phyloP scores from a whole-genome alignment of 92 coral and sea anemone species.

The Isaurus tuberculatus region DNA sequence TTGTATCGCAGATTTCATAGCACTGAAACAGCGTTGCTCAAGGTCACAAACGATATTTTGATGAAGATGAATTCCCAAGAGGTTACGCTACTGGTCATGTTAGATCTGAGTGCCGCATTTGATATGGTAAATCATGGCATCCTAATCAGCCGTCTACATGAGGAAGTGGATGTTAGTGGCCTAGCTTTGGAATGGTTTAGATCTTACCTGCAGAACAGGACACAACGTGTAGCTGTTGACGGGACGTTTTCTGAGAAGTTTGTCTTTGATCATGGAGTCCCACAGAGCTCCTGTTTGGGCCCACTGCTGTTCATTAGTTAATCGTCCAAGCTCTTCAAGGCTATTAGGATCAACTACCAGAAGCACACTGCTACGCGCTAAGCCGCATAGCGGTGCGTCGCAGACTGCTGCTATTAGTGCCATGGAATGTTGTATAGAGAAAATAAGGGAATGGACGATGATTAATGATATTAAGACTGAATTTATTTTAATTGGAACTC shows the following conservation, averaged over 20 bases:
- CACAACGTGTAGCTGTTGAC: constrained; percentile 44
- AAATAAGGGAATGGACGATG: constrained; percentile 68
- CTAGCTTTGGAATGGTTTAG: constrained; percentile 56
- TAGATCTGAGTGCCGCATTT: constrained; percentile 52
- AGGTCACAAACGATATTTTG: constrained; percentile 50
- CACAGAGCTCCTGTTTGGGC: constrained; percentile 51
- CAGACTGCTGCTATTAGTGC: constrained; percentile 45
- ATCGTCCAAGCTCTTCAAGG: constrained; percentile 55
- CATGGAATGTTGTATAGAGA: constrained; percentile 53
- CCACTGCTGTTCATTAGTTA: constrained; percentile 63
- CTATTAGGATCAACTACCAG: constrained; percentile 42
- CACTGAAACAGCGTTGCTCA: constrained; percentile 50
- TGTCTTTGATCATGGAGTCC: constrained; percentile 36
- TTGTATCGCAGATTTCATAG: constrained; percentile 37
- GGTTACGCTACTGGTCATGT: constrained; percentile 57
- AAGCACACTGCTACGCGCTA: constrained; percentile 36
- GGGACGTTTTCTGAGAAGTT: constrained; percentile 52
- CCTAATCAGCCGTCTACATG: constrained; percentile 33
- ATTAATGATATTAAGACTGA: constrained; percentile 54
- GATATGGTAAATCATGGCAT: constrained; percentile 53
- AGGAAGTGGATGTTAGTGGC: constrained; percentile 42
- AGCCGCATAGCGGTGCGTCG: constrained; percentile 44
- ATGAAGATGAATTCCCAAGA: constrained; percentile 56
- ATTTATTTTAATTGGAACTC: too few species aligned
- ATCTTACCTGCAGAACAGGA: constrained; percentile 54